Evolutionary conservation across 1,140 invertebrate genomes (phyloP), one percentile per base, ranked within the genome.

Genomic region (Zaprionus gabonicus): DNA sequence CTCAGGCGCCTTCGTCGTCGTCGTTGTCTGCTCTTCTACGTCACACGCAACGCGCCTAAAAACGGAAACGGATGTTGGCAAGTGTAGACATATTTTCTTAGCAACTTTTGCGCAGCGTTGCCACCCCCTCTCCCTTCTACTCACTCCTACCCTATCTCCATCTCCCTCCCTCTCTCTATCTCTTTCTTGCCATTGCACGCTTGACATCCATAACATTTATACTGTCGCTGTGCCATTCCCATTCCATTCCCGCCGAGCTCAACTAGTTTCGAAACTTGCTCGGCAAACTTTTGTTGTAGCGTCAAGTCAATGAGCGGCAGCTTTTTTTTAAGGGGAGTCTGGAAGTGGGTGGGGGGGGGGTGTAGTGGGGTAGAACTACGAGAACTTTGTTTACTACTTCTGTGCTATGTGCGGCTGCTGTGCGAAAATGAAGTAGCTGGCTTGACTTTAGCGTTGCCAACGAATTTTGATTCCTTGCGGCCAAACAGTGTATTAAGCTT

Each of bases 81-180:
- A 81, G 78, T 81, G 78, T 81, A 81, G 78, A 86, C 81, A 84
- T 86, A 87, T 83, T 87, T 88, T 83, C 80, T 80, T 87, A 66
- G 84, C 60, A 77, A 82, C 69, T 82, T 87, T 82, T 69, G 53
- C 63, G 9, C 41, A 53, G 62, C 64, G 28, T 17, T 15, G 5
- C 31, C 12, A 7, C 67, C 46, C 20, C 27, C 1, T 17, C 20
- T 2, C 23, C 13, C 12, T 23, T 6, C 7, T 28, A 7, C 1
- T 1, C 23, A 7, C 25, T 9, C 15, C 23, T 15, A 15, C n/a
- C 25, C 17, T n/a, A n/a, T 2, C 38, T 12, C 7, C 28, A 36
- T 2, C 23, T 4, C 44, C 15, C 6, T 31, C 58, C 46, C 34
- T 20, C 28, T 17, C 28, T 31, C 41, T 23, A 25, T 17, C 28